Evolutionary conservation across 1,140 invertebrate species (phyloP).

Genomic region (Conus betulinus): DNA sequence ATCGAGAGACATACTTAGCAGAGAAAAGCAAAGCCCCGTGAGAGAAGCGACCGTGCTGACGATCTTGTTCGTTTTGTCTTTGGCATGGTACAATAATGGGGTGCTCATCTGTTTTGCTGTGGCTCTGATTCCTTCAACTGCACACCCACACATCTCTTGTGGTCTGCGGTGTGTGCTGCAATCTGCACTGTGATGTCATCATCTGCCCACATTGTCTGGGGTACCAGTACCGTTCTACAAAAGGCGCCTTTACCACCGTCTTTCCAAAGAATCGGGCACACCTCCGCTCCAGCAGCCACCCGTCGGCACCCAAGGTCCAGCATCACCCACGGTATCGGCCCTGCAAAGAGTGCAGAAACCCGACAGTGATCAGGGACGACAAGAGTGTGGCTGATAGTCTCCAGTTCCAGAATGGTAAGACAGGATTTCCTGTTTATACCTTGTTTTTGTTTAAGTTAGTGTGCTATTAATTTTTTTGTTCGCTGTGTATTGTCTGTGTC

Average conservation of each 20-base stretch:
- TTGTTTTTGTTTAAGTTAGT: too few relatives aligned
- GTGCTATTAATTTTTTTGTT: too few relatives aligned
- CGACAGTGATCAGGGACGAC: slow-evolving; percentile 66
- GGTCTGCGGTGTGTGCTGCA: background rate
- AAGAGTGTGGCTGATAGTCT: slow-evolving; percentile 58
- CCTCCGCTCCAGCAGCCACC: slow-evolving; percentile 63
- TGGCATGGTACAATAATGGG: too few relatives aligned
- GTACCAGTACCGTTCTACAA: background rate
- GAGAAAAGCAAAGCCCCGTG: too few relatives aligned
- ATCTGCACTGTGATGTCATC: background rate
- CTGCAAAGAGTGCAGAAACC: slow-evolving; percentile 54
- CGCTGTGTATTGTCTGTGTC: too few relatives aligned
- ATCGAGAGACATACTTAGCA: too few relatives aligned
- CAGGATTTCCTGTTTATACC: background rate
- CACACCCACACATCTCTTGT: background rate
- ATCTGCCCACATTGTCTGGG: background rate
- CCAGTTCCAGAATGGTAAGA: slow-evolving; percentile 67
- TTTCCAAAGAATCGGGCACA: slow-evolving; percentile 55
- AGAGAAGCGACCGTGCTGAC: too few relatives aligned
- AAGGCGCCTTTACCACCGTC: slow-evolving; percentile 11
- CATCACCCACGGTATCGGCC: slow-evolving; percentile 52
- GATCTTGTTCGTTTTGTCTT: too few relatives aligned
- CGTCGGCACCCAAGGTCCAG: slow-evolving; percentile 44
- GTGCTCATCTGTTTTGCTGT: too few relatives aligned
- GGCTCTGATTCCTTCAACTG: background rate